These are phyloP conservation scores for Hylaeus anthracinus DNA, from an alignment of 1,140 invertebrate species.

Conservation along the genomic window DNA sequence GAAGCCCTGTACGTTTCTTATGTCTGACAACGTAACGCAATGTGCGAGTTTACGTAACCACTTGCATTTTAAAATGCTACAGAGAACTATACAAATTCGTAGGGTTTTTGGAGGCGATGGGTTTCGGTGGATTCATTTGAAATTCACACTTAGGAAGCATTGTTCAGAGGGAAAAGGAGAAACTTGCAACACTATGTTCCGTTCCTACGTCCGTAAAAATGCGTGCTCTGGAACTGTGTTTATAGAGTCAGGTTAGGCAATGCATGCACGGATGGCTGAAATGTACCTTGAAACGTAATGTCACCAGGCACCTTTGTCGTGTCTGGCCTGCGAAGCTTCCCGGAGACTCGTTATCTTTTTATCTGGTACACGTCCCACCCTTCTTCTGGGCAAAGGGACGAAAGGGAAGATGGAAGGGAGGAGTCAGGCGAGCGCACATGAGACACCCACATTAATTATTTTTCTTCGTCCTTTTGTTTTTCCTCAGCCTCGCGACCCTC, in stretches of 20 bases:
- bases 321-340: slow-evolving; percentile 56
- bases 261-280: slow-evolving; percentile 40
- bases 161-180: background rate
- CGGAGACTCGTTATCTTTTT: slow-evolving; percentile 74
- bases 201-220: slow-evolving; percentile 27
- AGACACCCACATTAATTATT: slow-evolving; percentile 76
- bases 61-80: background rate
- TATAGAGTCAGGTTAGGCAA: slow-evolving; percentile 20
- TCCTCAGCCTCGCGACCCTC: slow-evolving; percentile 43
- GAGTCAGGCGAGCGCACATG: slow-evolving; percentile 63
- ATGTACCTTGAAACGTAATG: slow-evolving; percentile 44
- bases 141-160: slow-evolving; percentile 33
- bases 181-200: slow-evolving; percentile 10
- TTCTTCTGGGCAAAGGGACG: slow-evolving; percentile 45
- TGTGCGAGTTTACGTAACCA: background rate
- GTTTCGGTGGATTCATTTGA: slow-evolving; percentile 15
- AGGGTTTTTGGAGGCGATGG: background rate
- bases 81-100: background rate
- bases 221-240: slow-evolving; percentile 28
- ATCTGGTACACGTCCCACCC: slow-evolving; percentile 68
- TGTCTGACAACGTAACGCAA: background rate
- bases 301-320: slow-evolving; percentile 62
- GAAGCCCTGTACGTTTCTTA: too few relatives aligned
- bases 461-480: slow-evolving; percentile 70
- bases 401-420: slow-evolving; percentile 51